A percentile compares a stretch with the other conserved stretches of the same genome.
phyloP scores from a whole-genome alignment of 2,888 invertebrate species.

The Pomacea canaliculata region DNA sequence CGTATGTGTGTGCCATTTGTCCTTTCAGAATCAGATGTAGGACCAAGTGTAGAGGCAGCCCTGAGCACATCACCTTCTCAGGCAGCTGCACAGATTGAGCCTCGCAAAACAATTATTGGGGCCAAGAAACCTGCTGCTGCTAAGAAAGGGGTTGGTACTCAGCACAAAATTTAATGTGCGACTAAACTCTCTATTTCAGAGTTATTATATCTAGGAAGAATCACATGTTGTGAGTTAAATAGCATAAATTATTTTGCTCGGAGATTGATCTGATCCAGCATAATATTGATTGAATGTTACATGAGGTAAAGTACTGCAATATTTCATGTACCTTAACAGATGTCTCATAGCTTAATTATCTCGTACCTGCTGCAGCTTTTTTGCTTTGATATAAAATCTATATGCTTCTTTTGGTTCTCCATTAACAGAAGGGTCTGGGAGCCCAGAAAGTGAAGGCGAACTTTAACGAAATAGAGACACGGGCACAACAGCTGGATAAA shows the following conservation, averaged over 20 bases:
- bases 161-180: neutral
- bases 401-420: too few relatives aligned
- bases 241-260: too few relatives aligned
- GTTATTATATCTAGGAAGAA: neutral
- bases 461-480: constrained; percentile 93
- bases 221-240: too few relatives aligned
- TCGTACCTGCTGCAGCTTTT: too few relatives aligned
- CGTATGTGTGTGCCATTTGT: neutral
- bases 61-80: constrained; percentile 68
- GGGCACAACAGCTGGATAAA: constrained; percentile 88
- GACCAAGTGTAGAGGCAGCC: constrained; percentile 72
- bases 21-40: constrained; percentile 51
- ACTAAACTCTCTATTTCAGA: neutral
- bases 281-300: neutral
- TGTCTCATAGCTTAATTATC: neutral
- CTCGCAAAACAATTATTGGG: constrained; percentile 80
- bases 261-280: too few relatives aligned
- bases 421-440: constrained; percentile 75
- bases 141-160: constrained; percentile 78
- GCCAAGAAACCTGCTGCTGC: constrained; percentile 77
- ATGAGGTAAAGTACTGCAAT: neutral
- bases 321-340: neutral
- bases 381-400: too few relatives aligned
- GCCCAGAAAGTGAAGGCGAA: constrained; percentile 95
- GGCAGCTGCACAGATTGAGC: constrained; percentile 61